These are phyloP conservation scores for Hiodon alosoides DNA, from an alignment of 2,113 vertebrate species.

Conservation along the genomic window DNA sequence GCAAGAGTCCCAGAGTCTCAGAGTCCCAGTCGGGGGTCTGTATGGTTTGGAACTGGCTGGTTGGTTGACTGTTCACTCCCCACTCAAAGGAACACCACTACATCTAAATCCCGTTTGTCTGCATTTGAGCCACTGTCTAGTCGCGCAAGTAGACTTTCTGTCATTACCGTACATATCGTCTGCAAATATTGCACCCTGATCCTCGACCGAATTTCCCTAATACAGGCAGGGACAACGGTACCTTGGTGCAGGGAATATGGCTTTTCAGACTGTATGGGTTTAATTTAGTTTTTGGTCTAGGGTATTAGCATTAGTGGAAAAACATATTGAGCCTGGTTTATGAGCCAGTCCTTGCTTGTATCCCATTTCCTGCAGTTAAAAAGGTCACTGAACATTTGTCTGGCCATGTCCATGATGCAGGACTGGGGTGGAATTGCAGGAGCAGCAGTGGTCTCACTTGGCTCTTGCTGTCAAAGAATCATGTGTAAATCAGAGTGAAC, in stretches of 20 bases:
- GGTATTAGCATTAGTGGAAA: background rate
- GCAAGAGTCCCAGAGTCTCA: background rate
- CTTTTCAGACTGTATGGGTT: background rate
- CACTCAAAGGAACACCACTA: background rate
- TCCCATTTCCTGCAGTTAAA: constrained; percentile 1
- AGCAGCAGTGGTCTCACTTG: background rate
- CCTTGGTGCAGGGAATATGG: background rate
- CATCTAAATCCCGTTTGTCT: constrained; percentile 16
- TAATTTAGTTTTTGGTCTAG: background rate
- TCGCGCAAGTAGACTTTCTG: constrained; percentile 6
- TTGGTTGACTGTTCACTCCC: background rate
- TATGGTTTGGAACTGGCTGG: constrained; percentile 1
- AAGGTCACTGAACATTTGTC: background rate
- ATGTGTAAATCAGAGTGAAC: background rate
- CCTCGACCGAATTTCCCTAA: background rate
- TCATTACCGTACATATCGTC: background rate
- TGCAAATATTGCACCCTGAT: background rate
- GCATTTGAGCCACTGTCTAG: background rate
- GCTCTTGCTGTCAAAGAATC: background rate
- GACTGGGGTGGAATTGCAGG: background rate
- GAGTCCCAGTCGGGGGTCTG: background rate
- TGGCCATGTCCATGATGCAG: background rate
- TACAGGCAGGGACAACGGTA: background rate
- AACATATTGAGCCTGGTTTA: background rate
- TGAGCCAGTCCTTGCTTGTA: background rate